Evolutionary conservation across 2,113 vertebrate genomes (phyloP).

Genomic region (Uria aalge): DNA sequence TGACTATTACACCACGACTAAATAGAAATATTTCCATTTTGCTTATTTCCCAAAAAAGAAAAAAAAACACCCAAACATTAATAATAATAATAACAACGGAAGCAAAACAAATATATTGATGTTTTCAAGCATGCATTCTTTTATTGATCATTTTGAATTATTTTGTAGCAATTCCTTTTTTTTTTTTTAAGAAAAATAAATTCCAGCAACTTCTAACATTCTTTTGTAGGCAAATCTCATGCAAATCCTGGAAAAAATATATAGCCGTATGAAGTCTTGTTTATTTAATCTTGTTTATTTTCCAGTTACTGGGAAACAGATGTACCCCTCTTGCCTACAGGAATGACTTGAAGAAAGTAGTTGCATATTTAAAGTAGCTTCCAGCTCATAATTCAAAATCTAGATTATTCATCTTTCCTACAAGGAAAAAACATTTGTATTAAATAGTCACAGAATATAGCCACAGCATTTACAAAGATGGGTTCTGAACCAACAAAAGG

Average conservation of each 20-base stretch:
- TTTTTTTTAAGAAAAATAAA: background rate
- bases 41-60: background rate
- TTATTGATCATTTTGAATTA: background rate
- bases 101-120: background rate
- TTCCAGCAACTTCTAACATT: background rate
- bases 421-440: background rate
- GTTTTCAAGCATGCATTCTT: background rate
- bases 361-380: background rate
- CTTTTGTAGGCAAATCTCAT: background rate
- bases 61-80: background rate
- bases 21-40: background rate
- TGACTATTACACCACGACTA: background rate
- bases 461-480: background rate
- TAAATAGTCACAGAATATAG: background rate
- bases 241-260: background rate
- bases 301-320: background rate
- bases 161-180: background rate
- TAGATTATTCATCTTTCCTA: background rate
- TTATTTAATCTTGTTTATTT: background rate
- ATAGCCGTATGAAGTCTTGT: background rate
- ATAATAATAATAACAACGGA: background rate
- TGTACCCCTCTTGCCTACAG: background rate
- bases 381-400: background rate
- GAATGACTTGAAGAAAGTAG: background rate
- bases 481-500: background rate